Evolutionary conservation across 2,888 invertebrate species (phyloP).

Genomic region (Apamea monoglypha): DNA sequence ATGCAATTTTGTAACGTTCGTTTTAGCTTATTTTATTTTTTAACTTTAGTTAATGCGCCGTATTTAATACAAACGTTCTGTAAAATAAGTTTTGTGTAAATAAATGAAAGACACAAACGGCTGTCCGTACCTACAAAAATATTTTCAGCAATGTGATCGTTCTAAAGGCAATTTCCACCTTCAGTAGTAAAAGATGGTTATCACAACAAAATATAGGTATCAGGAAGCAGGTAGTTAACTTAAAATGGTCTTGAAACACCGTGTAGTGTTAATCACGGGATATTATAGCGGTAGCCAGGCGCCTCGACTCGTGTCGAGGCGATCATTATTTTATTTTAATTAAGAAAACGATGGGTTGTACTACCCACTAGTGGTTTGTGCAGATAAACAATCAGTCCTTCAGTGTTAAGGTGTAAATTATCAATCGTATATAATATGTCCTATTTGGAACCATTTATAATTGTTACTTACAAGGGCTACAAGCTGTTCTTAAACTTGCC

Average conservation of each 20-base stretch:
- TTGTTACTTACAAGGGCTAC: background rate
- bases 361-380: background rate
- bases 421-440: background rate
- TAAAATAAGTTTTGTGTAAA: background rate
- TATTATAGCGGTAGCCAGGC: constrained; percentile 71
- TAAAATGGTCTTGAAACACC: constrained; percentile 73
- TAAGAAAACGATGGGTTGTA: constrained; percentile 48
- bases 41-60: no score
- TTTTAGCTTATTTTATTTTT: background rate
- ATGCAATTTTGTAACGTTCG: constrained; percentile 16
- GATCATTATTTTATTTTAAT: constrained; percentile 72
- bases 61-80: background rate
- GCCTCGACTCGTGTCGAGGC: constrained; percentile 74
- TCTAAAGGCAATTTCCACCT: background rate
- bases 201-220: constrained; percentile 9
- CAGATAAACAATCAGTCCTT: background rate
- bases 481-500: background rate
- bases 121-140: no score
- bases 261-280: constrained; percentile 71
- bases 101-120: background rate
- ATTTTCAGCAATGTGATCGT: background rate
- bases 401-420: background rate
- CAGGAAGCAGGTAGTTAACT: constrained; percentile 52
- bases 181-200: background rate
- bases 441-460: background rate